Evolutionary conservation across 2,797 vertebrate species (phyloP), one percentile per base, ranked within the genome.

Genomic region (Anas flavirostris): DNA sequence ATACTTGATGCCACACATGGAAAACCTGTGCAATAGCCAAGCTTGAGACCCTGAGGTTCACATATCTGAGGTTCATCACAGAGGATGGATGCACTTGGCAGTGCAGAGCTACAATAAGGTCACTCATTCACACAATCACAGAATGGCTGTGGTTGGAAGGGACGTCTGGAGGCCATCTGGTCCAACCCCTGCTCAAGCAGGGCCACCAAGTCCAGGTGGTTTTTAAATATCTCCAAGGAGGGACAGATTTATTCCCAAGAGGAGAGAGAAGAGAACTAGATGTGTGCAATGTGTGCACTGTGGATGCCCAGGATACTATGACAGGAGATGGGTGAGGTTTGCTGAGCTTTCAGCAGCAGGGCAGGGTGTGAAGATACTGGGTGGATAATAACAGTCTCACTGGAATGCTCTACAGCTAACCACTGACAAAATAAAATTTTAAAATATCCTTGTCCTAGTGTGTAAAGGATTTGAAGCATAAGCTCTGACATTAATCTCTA

Each of bases 401-500:
- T 16, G 50, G 29, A 15, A 5, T 60, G 67, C 63, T 70, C 46
- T 58, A 78, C 33, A 85, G 66, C 16, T 55, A 18, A 63, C 25
- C 66, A 23, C 44, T 81, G 66, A 89, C 56, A 77, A 81, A 78
- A 91, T 41, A 76, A 76, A 15, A 77, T 95, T 72, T 68, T 62
- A 58, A 87, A 78, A 41, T 26, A 74, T 23, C 41, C 46, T 75
- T 80, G 29, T 78, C 60, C 33, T 50, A 25, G 19, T 91, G 64
- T 72, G 60, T 37, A 83, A 72, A 72, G 28, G 66, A 87, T 78
- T 91, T 90, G 85, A 66, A 91, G 46, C 29, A 72, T 68, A 77
- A 86, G 5, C 21, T 80, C 79, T 83, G 83, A 66, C 80, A 82
- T 81, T 82, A 91, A 83, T 92, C 59, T 73, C 10, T 50, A 74